Evolutionary conservation across 2,113 vertebrate species (phyloP).

Genomic region (Pungitius pungitius): DNA sequence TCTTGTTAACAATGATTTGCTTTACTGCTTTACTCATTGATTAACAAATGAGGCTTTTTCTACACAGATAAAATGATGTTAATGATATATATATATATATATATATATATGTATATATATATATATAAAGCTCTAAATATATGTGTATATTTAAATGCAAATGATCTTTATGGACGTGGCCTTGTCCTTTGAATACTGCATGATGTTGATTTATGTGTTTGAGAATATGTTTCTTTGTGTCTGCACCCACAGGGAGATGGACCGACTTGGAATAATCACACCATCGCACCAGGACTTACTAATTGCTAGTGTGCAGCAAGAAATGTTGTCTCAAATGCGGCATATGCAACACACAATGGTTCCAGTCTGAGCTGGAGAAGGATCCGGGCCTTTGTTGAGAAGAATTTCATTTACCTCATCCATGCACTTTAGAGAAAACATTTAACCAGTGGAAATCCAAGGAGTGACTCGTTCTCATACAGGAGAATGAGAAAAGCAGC

Average conservation of each 20-base stretch:
- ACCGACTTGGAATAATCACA: constrained; percentile 91
- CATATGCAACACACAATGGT: constrained; percentile 98
- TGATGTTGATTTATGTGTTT: constrained; percentile 6
- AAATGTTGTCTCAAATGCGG: constrained; percentile 96
- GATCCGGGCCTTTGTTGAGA: constrained; percentile 78
- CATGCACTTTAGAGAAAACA: constrained; percentile 98
- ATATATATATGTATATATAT: too few species aligned
- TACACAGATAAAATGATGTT: constrained; percentile 8
- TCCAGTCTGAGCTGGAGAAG: constrained; percentile 88
- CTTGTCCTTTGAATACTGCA: constrained; percentile 14
- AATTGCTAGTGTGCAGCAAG: constrained; percentile 90
- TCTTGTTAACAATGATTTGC: constrained; percentile 11
- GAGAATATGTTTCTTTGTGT: constrained; percentile 40
- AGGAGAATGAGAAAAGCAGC: constrained; percentile 62
- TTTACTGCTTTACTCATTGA: neutral
- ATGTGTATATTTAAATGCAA: neutral
- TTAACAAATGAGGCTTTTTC: constrained; percentile 16
- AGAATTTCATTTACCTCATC: constrained; percentile 96
- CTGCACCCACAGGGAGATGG: constrained; percentile 85
- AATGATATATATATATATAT: too few species aligned
- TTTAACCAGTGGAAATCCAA: constrained; percentile 64
- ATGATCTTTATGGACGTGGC: neutral
- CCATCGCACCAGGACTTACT: constrained; percentile 93
- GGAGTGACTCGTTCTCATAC: constrained; percentile 17
- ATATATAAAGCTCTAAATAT: neutral